These are phyloP conservation scores for Trisateles emortualis DNA, from an alignment of 2,888 invertebrate genomes.

Conservation along the genomic window DNA sequence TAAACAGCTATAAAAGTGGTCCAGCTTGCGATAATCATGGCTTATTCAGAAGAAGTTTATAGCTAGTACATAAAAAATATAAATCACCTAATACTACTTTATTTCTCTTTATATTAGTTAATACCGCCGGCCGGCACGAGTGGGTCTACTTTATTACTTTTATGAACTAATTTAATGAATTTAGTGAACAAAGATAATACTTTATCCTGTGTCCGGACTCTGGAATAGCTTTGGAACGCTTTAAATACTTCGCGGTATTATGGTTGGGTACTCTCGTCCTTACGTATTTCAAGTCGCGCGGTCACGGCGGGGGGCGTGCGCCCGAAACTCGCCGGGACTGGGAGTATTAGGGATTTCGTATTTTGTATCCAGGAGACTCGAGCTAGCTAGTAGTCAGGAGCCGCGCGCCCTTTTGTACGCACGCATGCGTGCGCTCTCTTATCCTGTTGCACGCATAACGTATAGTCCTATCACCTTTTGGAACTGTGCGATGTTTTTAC, in stretches of 20 bases:
- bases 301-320: constrained; percentile 63
- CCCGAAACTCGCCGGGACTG: constrained; percentile 43
- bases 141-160: neutral
- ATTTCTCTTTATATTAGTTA: neutral
- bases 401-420: constrained; percentile 67
- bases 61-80: too few relatives aligned
- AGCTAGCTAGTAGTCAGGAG: constrained; percentile 65
- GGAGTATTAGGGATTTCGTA: constrained; percentile 55
- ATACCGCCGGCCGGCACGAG: neutral
- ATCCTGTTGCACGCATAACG: constrained; percentile 68
- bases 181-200: neutral
- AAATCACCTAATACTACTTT: too few relatives aligned
- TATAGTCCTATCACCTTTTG: constrained; percentile 30
- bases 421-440: constrained; percentile 72
- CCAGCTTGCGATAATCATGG: too few relatives aligned
- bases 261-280: constrained; percentile 32
- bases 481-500: constrained; percentile 35
- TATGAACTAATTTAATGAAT: constrained; percentile 5
- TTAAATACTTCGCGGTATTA: constrained; percentile 43
- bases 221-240: constrained; percentile 23
- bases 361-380: constrained; percentile 51
- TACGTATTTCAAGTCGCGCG: constrained; percentile 38
- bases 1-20: too few relatives aligned
- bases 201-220: neutral
- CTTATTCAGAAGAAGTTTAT: too few relatives aligned